Evolutionary conservation across 2,797 vertebrate genomes (phyloP).

Genomic region (Ibycter americanus): DNA sequence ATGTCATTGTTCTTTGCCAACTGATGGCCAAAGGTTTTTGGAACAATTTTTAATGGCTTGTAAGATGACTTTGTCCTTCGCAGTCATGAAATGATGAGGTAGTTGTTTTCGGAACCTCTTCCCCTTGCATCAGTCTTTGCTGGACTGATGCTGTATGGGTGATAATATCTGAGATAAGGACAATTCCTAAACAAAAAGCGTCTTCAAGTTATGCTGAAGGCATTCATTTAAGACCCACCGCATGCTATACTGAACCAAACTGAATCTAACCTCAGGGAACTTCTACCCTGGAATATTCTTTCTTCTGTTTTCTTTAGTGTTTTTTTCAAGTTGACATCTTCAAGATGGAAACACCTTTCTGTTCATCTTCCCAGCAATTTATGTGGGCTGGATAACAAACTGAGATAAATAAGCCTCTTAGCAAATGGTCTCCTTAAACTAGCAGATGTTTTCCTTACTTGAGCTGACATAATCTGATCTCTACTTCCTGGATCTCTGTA

Average conservation of each 20-base stretch:
- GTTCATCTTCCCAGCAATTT: not conserved
- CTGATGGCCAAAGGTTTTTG: not conserved
- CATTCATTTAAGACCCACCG: not conserved
- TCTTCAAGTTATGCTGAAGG: not conserved
- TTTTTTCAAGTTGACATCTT: not conserved
- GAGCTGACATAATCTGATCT: not conserved
- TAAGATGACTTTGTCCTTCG: not conserved
- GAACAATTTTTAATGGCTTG: not conserved
- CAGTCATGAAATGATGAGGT: not conserved
- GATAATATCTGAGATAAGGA: not conserved
- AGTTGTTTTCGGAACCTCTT: not conserved
- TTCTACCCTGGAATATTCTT: not conserved
- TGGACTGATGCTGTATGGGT: not conserved
- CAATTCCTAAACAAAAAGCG: not conserved
- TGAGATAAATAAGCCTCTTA: not conserved
- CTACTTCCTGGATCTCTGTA: not conserved
- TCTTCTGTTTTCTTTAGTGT: not conserved
- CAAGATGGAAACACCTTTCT: not conserved
- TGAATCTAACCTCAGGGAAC: not conserved
- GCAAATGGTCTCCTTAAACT: not conserved
- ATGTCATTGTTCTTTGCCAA: not conserved
- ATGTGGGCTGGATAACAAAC: not conserved
- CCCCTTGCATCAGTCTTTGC: not conserved
- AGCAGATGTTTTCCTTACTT: not conserved
- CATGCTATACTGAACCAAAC: not conserved